phyloP scores from a whole-genome alignment of 2,888 invertebrate genomes.

The Netelia fuscicornis region DNA sequence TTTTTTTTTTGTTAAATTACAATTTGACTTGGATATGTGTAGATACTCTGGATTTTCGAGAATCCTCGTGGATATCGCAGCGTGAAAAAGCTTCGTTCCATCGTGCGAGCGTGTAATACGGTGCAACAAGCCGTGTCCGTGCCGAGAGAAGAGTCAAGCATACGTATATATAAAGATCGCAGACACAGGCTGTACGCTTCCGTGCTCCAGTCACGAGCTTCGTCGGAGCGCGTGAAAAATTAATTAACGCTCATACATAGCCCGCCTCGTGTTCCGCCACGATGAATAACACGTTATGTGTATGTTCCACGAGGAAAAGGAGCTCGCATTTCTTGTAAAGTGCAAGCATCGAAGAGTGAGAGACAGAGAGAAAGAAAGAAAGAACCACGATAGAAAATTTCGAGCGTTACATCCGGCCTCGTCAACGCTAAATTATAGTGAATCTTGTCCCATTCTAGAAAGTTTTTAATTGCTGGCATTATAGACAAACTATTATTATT shows the following conservation, averaged over 20 bases:
- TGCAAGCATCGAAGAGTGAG: not conserved
- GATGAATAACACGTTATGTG: constrained; percentile 37
- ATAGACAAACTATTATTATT: too few relatives aligned
- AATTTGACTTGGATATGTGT: too few relatives aligned
- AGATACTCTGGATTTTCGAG: constrained; percentile 66
- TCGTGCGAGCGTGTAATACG: constrained; percentile 83
- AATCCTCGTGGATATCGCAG: constrained; percentile 46
- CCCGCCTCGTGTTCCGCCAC: constrained; percentile 71
- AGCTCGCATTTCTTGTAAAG: not conserved
- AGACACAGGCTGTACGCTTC: constrained; percentile 52
- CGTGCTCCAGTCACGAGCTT: constrained; percentile 74
- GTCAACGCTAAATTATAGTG: not conserved
- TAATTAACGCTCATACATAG: constrained; percentile 72
- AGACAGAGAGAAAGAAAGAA: not conserved
- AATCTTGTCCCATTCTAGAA: not conserved
- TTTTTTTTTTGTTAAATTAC: too few relatives aligned
- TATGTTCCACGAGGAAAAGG: constrained; percentile 18
- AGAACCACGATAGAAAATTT: not conserved
- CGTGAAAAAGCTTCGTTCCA: constrained; percentile 76
- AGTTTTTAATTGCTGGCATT: not conserved
- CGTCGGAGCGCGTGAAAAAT: constrained; percentile 80
- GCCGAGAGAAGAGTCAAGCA: constrained; percentile 63
- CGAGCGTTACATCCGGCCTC: not conserved
- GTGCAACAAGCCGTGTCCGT: constrained; percentile 82
- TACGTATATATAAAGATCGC: constrained; percentile 26